These are phyloP conservation scores for Ganaspis brasiliensis DNA, from an alignment of 2,888 invertebrate species.

Conservation along the genomic window DNA sequence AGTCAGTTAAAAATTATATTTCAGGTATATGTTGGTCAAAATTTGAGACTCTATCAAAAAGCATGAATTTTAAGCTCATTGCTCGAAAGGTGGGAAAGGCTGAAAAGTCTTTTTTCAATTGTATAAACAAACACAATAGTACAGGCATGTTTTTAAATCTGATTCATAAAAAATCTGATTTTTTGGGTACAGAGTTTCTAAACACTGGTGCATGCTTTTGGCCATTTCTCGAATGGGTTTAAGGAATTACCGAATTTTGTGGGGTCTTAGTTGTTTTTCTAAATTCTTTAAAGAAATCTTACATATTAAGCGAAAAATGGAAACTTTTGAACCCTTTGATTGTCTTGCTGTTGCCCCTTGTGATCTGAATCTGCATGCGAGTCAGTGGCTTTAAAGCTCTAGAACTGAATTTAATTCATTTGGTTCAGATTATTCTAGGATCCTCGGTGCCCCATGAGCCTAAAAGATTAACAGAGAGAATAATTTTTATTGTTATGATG, in stretches of 20 bases:
- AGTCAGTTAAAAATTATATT: background rate
- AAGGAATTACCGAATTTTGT: background rate
- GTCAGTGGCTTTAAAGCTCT: background rate
- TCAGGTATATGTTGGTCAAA: background rate
- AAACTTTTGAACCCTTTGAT: background rate
- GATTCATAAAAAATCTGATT: background rate
- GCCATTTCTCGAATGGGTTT: background rate
- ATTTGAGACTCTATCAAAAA: background rate
- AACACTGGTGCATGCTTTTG: background rate
- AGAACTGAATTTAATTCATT: background rate
- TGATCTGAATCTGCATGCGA: background rate
- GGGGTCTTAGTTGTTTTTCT: background rate
- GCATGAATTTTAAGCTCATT: background rate
- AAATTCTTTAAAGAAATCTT: too few relatives aligned
- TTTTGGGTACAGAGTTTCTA: background rate
- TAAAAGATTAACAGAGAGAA: background rate
- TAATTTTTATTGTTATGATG: background rate
- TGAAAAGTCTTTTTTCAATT: background rate
- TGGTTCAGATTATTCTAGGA: background rate
- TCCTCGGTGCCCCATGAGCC: background rate
- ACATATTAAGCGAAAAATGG: background rate
- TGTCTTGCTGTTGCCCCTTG: background rate
- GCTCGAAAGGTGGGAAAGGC: background rate
- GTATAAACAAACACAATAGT: background rate
- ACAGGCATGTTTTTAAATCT: background rate